These are phyloP conservation scores for Trachelus stipa DNA, from an alignment of 2,888 invertebrate genomes.

Conservation along the genomic window DNA sequence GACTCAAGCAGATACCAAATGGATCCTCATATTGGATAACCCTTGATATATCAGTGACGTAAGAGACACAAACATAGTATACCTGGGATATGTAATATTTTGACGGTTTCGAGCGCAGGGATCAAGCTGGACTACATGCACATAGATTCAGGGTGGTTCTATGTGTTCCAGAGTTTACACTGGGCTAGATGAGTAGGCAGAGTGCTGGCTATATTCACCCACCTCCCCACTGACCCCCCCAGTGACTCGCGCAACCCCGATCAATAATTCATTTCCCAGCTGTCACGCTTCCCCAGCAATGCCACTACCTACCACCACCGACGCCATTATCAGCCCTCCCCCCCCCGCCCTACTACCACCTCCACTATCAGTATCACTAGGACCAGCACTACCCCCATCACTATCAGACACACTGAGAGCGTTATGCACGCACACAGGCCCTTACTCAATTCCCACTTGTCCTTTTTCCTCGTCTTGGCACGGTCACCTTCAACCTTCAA, in stretches of 20 bases:
- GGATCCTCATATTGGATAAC: neutral
- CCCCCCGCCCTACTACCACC: no score
- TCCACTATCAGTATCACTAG: neutral
- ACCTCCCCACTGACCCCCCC: slow-evolving; percentile 27
- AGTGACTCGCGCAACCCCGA: slow-evolving; percentile 31
- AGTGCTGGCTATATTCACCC: slow-evolving; percentile 40
- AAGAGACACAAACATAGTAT: neutral
- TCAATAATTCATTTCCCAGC: slow-evolving; percentile 57
- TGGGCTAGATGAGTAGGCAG: neutral
- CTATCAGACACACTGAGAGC: neutral
- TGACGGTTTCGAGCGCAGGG: neutral
- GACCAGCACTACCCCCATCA: neutral
- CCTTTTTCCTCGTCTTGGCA: neutral
- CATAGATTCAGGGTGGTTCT: neutral
- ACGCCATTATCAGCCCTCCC: neutral
- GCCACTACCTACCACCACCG: slow-evolving; percentile 6
- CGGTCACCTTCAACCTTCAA: neutral
- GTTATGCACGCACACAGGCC: neutral
- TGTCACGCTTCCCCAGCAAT: slow-evolving; percentile 37
- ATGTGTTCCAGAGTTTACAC: neutral
- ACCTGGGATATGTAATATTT: neutral
- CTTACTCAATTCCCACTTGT: neutral
- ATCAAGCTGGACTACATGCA: neutral
- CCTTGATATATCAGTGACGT: neutral
- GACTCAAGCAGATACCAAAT: neutral